Evolutionary conservation across 2,113 vertebrate genomes (phyloP), one percentile per base, ranked within the genome.

Genomic region (Fregetta grallaria): DNA sequence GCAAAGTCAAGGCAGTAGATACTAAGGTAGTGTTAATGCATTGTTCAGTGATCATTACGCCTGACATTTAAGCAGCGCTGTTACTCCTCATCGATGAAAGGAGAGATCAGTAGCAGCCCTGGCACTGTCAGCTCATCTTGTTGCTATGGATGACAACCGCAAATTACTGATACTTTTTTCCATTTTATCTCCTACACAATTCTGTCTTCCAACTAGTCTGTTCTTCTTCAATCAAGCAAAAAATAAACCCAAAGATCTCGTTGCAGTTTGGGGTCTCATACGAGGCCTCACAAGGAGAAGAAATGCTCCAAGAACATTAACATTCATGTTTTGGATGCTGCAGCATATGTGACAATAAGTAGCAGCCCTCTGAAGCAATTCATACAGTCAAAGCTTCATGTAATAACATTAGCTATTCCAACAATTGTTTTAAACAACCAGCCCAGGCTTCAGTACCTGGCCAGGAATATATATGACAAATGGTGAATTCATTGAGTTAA

Each of bases 121-220:
- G 93, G 76, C 44, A 58, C 73, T 94, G 66, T 82, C 83, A 89
- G 49, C 53, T 94, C 68, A n/a, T 92, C 71, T 76, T 40, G 40
- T 81, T 92, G 53, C 70, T 91, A 47, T 6, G 40, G 86, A 40
- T 83, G 88, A 91, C 85, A 96, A 47, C 72, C 2, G 3, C 72
- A 86, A 91, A 89, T 91, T 85, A 72, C 36, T 63, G 62, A 88
- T 62, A 38, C 15, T 70, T 65, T 78, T 71, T 77, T 40, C 61
- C 38, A 34, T 71, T 95, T 91, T 49, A 36, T 87, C 89, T 95
- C 84, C 84, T 78, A 73, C 70, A 47, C 45, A 59, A 2, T 90
- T 88, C 77, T 73, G 21, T 50, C 73, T 85, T 87, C 61, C 36
- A 82, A 11, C 32, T 38, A 80, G 17, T 76, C 38, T 87, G 11